These are phyloP conservation scores for Bursaphelenchus okinawaensis DNA, from an alignment of 2,888 invertebrate species.

Conservation along the genomic window DNA sequence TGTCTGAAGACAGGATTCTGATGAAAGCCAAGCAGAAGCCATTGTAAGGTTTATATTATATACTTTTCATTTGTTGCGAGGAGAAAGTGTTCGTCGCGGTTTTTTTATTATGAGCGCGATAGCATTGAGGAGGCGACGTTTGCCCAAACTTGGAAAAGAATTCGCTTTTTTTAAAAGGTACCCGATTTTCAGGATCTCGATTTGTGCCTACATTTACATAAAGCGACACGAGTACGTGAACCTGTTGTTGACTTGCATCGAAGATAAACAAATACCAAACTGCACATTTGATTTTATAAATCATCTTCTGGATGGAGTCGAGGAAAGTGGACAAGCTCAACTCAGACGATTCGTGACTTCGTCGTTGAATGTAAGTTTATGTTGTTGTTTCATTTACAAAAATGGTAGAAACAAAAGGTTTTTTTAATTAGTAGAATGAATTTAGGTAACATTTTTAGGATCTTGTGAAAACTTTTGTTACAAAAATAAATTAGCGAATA, in stretches of 20 bases:
- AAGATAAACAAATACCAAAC: conserved; percentile 10
- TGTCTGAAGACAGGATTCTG: conserved; percentile 28
- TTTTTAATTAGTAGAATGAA: too few species aligned
- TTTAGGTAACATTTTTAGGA: too few species aligned
- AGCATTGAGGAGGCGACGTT: too few species aligned
- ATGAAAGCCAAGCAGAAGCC: conserved; percentile 18
- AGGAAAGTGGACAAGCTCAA: neutral
- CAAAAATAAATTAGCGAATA: too few species aligned
- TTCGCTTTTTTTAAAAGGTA: too few species aligned
- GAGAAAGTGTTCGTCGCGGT: too few species aligned
- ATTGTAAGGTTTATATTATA: conserved; percentile 5
- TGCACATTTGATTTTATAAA: conserved; percentile 7
- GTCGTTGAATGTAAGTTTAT: conserved; percentile 4
- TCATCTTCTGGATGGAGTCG: neutral
- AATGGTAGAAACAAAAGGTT: too few species aligned
- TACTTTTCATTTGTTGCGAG: too few species aligned
- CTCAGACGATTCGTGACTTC: neutral
- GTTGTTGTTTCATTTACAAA: neutral
- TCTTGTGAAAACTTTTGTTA: too few species aligned
- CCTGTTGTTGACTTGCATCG: conserved; percentile 25
- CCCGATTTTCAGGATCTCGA: conserved; percentile 22
- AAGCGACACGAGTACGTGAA: conserved; percentile 20
- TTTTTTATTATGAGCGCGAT: too few species aligned
- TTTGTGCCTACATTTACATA: conserved; percentile 33
- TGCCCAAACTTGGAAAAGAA: too few species aligned